Base-by-base conservation (phyloP, 2,888 invertebrate species). In the Nebria brevicollis region DNA sequence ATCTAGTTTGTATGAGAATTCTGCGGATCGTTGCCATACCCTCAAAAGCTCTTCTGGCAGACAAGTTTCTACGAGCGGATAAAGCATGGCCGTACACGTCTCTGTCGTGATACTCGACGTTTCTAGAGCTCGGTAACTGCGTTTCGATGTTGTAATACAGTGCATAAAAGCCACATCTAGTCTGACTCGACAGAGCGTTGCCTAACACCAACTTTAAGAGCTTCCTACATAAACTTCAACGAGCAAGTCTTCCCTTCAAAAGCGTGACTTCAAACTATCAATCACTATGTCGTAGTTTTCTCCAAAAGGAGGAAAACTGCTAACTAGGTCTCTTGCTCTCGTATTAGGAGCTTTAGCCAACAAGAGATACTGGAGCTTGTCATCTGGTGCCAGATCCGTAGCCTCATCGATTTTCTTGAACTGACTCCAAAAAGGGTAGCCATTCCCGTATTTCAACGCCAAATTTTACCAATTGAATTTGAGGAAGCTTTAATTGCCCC, bases 181-280 rank as follows among this genome's bases (percentile, higher is more conserved):
- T 25, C 20, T 68, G 68, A 15, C 1, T 20, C 10, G 68, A 68
- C 20, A 68, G 10, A 7, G 68, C 68, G 26, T 84, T 85, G 54
- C 83, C 82, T n/a, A 86, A 11, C 4, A 85, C 85, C 66, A 86
- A 54, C 1, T 76, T 81, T 26, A 86, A 78, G 8, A 86, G 75
- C 72, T 86, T n/a, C 20, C 1, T 20, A 20, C 20, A 20, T 20
- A 20, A 20, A 20, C 20, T 20, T 20, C 20, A 20, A 20, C 20
- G 20, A 20, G 20, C 20, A 20, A 20, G 20, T 20, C 1, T 20
- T 20, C 20, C 20, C 20, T 20, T 20, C 20, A 0, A 20, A 77
- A 81, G 11, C 77, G 66, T 10, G 66, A 54, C 43, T 81, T 81
- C 64, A 81, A 81, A 72, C 81, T 81, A 11, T 77, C 81, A 41